Evolutionary conservation across 1,140 invertebrate genomes (phyloP).

Genomic region (Monomorium pharaonis): DNA sequence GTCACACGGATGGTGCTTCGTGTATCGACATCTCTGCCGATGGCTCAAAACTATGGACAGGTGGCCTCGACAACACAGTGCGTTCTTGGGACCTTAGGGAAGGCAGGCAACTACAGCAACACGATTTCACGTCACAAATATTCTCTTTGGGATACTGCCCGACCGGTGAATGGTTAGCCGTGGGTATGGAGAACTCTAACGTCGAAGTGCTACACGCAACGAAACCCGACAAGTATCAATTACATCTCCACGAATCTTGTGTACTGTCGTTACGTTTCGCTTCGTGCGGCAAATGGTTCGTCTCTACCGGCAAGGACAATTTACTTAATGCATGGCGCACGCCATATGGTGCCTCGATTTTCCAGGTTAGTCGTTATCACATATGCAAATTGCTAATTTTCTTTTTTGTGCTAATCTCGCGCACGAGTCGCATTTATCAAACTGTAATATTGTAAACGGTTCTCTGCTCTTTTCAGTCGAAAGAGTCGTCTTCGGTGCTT

Average conservation of each 20-base stretch:
- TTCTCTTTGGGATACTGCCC: constrained; percentile 99
- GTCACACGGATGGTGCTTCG: constrained; percentile 98
- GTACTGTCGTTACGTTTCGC: constrained; percentile 99
- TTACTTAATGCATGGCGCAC: constrained; percentile 99
- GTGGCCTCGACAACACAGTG: constrained; percentile 98
- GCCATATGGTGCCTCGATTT: constrained; percentile 99
- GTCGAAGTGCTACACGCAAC: constrained; percentile 98
- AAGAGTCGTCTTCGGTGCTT: constrained; percentile 99
- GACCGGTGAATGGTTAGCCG: constrained; percentile 98
- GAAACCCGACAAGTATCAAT: constrained; percentile 98
- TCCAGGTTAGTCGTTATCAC: constrained; percentile 90
- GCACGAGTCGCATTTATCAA: neutral
- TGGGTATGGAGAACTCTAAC: constrained; percentile 99
- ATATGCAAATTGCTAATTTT: neutral
- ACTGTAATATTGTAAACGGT: neutral
- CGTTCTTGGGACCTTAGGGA: constrained; percentile 98
- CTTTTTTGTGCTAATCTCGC: neutral
- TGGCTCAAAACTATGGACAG: constrained; percentile 98
- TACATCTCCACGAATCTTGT: constrained; percentile 99
- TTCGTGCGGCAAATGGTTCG: constrained; percentile 99
- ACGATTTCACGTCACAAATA: constrained; percentile 98
- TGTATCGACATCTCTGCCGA: constrained; percentile 99
- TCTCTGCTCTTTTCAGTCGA: constrained; percentile 91
- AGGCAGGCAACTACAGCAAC: constrained; percentile 97
- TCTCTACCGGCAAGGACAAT: constrained; percentile 99